Base-by-base conservation (phyloP, 2,113 vertebrate genomes). In the Sinocyclocheilus rhinocerous region DNA sequence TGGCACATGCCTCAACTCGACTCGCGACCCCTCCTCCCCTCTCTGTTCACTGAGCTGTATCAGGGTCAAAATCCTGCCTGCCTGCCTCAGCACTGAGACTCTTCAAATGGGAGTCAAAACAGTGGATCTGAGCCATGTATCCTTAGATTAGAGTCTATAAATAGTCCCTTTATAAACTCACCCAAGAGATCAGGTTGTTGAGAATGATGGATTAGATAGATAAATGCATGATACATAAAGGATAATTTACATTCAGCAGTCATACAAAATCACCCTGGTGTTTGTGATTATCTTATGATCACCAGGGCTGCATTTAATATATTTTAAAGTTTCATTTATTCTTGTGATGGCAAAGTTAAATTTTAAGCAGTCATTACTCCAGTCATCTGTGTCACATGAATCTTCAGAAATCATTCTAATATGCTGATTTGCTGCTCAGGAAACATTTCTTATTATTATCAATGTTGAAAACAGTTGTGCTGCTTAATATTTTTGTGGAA, bases 1-100 rank as follows among this genome's bases (percentile, higher is more conserved):
- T 39, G 72, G 89, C 92, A 93, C 89, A 89, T 94, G 92, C 88
- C 80, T 10, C 45, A 45, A 45, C 42, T 45, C 42, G 10, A 45
- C 9, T 45, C 9, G 10, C 81, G 86, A 33, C 86, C 42, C 26
- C 9, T 16, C 78, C 84, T 52, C 87, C 88, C 82, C 86, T 16
- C 87, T 83, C 52, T 59, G 63, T 69, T 84, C 52, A 59, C 69
- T 75, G 70, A 20, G 61, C 59, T 67, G 4, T 48, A 29, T 67
- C 79, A 29, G 61, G 42, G 79, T 26, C 42, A 81, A 29, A 65
- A 16, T 81, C 79, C 39, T 48, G 20, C 13, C 69, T 73, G 33
- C 15, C 10, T 24, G 4, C 39, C 39, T n/a, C 73, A 48, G 42
- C 45, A 18, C 12, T 24, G 33, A 61, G 77, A 48, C 15, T 81